phyloP scores from a whole-genome alignment of 2,113 vertebrate genomes.

The Protobothrops mucrosquamatus region DNA sequence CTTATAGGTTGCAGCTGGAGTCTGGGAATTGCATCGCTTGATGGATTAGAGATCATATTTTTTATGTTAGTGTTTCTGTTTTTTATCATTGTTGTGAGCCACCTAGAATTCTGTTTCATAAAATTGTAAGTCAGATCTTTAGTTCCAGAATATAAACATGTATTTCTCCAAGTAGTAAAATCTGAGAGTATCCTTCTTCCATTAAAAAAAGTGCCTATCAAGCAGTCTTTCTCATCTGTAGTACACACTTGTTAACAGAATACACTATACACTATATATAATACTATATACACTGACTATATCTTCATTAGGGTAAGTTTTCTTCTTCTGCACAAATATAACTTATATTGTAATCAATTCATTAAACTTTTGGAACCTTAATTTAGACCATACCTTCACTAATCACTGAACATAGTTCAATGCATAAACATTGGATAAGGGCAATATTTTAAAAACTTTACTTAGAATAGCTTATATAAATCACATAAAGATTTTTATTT shows the following conservation, averaged over 20 bases:
- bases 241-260: background rate
- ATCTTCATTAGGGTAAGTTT: background rate
- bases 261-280: too few species aligned
- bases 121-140: background rate
- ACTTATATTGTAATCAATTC: background rate
- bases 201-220: background rate
- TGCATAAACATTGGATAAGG: background rate
- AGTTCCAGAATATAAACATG: background rate
- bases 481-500: background rate
- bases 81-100: background rate
- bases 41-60: background rate
- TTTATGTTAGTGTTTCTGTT: background rate
- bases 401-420: background rate
- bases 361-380: background rate
- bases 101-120: background rate
- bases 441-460: background rate
- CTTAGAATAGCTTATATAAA: background rate
- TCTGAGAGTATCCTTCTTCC: background rate
- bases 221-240: background rate
- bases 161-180: background rate
- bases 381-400: background rate
- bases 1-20: background rate
- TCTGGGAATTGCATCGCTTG: background rate
- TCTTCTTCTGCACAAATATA: background rate
- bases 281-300: too few species aligned